Conservation (phyloP, 2,888 invertebrate genomes). For the Microctonus aethiopoides region DNA sequence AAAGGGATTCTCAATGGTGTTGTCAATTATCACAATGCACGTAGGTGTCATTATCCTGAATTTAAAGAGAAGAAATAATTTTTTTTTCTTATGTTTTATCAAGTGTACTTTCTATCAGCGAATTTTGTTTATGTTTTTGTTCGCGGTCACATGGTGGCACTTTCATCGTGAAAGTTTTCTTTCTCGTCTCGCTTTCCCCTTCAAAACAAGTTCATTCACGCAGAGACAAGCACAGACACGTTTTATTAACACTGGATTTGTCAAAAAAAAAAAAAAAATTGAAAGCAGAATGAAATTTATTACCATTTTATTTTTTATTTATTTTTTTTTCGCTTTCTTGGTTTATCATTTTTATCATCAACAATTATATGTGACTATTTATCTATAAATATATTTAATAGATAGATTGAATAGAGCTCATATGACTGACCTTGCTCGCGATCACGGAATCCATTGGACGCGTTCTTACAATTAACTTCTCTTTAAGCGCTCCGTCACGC, state of each 20-base stretch:
- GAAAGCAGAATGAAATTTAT: no score
- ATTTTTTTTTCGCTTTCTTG: not conserved
- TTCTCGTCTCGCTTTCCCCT: constrained; percentile 22
- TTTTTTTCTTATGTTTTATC: not conserved
- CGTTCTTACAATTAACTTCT: constrained; percentile 40
- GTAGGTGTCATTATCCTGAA: constrained; percentile 76
- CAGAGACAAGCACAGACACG: not conserved
- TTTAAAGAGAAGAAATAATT: no score
- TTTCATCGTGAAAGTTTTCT: constrained; percentile 11
- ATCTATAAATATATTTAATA: not conserved
- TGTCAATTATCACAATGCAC: constrained; percentile 92
- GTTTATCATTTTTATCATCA: not conserved
- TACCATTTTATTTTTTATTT: no score
- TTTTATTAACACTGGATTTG: no score
- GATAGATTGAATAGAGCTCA: not conserved
- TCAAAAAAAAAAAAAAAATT: no score
- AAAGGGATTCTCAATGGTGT: constrained; percentile 92
- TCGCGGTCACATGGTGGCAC: not conserved
- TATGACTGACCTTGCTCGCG: constrained; percentile 41
- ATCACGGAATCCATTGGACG: constrained; percentile 41
- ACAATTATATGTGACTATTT: not conserved
- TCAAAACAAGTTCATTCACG: not conserved
- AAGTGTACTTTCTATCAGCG: constrained; percentile 6
- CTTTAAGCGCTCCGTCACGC: constrained; percentile 41
- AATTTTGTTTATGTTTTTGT: no score